Conservation (phyloP, 2,888 invertebrate species). For the Subacronicta megacephala region DNA sequence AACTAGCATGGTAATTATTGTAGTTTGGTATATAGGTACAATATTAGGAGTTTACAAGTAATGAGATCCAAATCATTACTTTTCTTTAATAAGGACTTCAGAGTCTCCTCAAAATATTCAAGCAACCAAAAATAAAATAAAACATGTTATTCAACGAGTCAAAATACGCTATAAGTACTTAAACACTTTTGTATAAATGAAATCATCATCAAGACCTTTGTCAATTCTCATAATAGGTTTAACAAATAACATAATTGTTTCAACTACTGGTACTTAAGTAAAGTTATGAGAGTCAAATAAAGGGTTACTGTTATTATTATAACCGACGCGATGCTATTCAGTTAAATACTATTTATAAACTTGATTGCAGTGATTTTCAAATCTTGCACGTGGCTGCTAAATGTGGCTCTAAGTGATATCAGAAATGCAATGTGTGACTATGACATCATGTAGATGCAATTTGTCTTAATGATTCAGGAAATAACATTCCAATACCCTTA, state of each 20-base stretch:
- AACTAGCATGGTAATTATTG: no score
- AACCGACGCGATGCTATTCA: constrained; percentile 33
- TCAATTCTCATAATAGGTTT: constrained; percentile 1
- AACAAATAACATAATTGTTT: constrained; percentile 25
- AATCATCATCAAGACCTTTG: background rate
- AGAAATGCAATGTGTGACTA: constrained; percentile 22
- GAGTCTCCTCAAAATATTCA: no score
- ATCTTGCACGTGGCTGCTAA: constrained; percentile 18
- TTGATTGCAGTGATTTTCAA: constrained; percentile 48
- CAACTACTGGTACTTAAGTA: constrained; percentile 18
- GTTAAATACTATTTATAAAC: constrained; percentile 43
- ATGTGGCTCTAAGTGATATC: constrained; percentile 28
- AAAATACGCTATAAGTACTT: no score
- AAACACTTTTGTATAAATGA: background rate
- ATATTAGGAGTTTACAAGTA: no score
- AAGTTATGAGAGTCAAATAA: constrained; percentile 45
- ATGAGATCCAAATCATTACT: no score
- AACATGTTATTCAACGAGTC: no score
- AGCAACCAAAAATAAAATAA: no score
- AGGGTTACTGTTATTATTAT: constrained; percentile 46
- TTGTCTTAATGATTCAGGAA: constrained; percentile 47
- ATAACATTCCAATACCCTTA: constrained; percentile 31
- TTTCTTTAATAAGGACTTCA: no score
- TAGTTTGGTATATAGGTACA: no score
- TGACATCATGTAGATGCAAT: constrained; percentile 46